Evolutionary conservation across 1,140 invertebrate species (phyloP).

Genomic region (Heliconius melpomene): DNA sequence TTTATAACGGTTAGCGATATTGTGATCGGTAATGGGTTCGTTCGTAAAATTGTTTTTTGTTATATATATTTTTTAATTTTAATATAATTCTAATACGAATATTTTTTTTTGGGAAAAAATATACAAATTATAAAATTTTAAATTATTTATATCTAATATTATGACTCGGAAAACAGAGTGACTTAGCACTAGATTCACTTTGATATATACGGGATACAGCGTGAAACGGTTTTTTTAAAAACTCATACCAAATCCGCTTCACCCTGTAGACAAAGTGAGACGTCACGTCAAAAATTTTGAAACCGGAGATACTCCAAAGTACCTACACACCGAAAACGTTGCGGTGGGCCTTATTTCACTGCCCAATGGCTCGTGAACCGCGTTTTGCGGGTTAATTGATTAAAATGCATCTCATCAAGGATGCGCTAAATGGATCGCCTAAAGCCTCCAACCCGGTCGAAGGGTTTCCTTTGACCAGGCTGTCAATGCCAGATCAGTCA

Average conservation of each 20-base stretch:
- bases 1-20: too few relatives aligned
- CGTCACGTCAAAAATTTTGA: constrained; percentile 57
- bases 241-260: neutral
- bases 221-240: neutral
- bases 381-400: constrained; percentile 74
- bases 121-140: too few relatives aligned
- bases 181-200: too few relatives aligned
- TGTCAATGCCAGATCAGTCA: too few relatives aligned
- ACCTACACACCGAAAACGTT: constrained; percentile 51
- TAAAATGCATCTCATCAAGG: constrained; percentile 76
- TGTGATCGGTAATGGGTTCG: too few relatives aligned
- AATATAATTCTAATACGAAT: too few relatives aligned
- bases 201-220: too few relatives aligned
- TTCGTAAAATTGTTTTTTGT: too few relatives aligned
- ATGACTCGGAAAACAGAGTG: too few relatives aligned
- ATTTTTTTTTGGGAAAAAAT: too few relatives aligned
- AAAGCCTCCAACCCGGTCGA: constrained; percentile 47
- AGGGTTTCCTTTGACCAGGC: constrained; percentile 29
- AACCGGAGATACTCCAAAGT: constrained; percentile 54
- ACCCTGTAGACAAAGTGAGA: neutral
- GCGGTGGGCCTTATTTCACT: constrained; percentile 74
- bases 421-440: constrained; percentile 45
- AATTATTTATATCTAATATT: too few relatives aligned
- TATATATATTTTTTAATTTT: too few relatives aligned
- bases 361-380: constrained; percentile 69